phyloP scores from a whole-genome alignment of 2,113 vertebrate species.

The Gymnobelideus leadbeateri region DNA sequence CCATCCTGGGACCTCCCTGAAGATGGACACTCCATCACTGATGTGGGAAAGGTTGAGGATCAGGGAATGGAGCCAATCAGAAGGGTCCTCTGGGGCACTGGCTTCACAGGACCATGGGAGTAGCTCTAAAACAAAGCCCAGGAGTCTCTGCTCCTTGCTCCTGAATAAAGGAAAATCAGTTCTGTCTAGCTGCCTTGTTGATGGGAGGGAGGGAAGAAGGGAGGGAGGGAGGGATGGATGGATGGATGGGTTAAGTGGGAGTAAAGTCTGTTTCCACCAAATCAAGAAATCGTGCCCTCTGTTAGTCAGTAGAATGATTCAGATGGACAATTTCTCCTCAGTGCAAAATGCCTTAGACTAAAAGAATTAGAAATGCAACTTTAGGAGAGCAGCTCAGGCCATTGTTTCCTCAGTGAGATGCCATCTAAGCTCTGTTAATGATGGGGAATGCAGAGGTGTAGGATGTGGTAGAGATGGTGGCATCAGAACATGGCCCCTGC shows the following conservation, averaged over 20 bases:
- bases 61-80: slow-evolving; percentile 42
- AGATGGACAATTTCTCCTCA: slow-evolving; percentile 64
- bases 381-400: slow-evolving; percentile 66
- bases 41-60: slow-evolving; percentile 63
- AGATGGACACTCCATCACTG: slow-evolving; percentile 59
- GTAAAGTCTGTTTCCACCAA: slow-evolving; percentile 71
- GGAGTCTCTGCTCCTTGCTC: slow-evolving; percentile 61
- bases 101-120: slow-evolving; percentile 10
- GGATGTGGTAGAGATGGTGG: neutral
- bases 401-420: slow-evolving; percentile 39
- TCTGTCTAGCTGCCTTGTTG: slow-evolving; percentile 60
- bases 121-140: slow-evolving; percentile 53
- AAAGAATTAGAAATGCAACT: slow-evolving; percentile 48
- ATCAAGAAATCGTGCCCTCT: slow-evolving; percentile 62
- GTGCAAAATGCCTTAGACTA: slow-evolving; percentile 83
- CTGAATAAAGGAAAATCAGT: slow-evolving; percentile 28
- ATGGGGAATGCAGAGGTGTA: neutral
- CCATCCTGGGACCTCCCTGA: slow-evolving; percentile 33
- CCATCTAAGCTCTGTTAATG: slow-evolving; percentile 44
- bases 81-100: slow-evolving; percentile 65
- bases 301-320: slow-evolving; percentile 63
- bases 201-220: neutral
- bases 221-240: neutral
- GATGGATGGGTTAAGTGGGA: neutral
- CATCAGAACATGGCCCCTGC: neutral